Evolutionary conservation across 2,888 invertebrate species (phyloP).

Genomic region (Acrobasis repandana): DNA sequence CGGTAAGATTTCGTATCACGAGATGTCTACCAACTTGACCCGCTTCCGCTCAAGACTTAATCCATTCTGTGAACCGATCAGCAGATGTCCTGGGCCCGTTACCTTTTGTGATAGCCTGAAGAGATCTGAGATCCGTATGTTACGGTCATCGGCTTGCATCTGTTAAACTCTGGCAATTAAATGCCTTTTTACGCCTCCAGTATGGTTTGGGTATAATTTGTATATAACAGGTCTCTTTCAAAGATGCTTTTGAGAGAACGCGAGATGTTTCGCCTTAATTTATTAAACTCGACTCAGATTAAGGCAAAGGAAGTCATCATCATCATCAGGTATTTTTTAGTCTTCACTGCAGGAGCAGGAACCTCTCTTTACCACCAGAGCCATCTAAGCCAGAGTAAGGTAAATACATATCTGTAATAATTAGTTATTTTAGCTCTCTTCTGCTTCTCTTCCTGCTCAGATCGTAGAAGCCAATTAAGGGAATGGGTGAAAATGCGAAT

Average conservation of each 20-base stretch:
- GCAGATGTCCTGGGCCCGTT: constrained; percentile 65
- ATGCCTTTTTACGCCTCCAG: constrained; percentile 6
- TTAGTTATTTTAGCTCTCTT: no score
- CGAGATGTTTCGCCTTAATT: neutral
- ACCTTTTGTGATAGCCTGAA: constrained; percentile 52
- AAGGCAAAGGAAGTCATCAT: no score
- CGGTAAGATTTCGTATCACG: neutral
- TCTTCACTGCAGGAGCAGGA: no score
- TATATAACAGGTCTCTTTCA: neutral
- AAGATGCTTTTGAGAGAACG: neutral
- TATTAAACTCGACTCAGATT: no score
- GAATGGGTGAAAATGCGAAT: no score
- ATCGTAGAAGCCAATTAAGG: no score
- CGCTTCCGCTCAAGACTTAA: constrained; percentile 26
- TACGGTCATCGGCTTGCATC: constrained; percentile 42
- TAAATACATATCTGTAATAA: no score
- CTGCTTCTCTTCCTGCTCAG: no score
- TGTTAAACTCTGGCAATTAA: constrained; percentile 18
- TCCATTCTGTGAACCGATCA: constrained; percentile 38
- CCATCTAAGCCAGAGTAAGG: no score
- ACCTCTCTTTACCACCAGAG: no score
- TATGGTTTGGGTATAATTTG: constrained; percentile 4
- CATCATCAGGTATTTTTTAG: no score
- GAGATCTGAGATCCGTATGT: constrained; percentile 35
- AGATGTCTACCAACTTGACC: neutral